A percentile compares a stretch with the other conserved stretches of the same genome.
Evolutionary conservation across 35 echinoderm and acorn worm genomes (phyloP).

Genomic region (Heliocidaris tuberculata): DNA sequence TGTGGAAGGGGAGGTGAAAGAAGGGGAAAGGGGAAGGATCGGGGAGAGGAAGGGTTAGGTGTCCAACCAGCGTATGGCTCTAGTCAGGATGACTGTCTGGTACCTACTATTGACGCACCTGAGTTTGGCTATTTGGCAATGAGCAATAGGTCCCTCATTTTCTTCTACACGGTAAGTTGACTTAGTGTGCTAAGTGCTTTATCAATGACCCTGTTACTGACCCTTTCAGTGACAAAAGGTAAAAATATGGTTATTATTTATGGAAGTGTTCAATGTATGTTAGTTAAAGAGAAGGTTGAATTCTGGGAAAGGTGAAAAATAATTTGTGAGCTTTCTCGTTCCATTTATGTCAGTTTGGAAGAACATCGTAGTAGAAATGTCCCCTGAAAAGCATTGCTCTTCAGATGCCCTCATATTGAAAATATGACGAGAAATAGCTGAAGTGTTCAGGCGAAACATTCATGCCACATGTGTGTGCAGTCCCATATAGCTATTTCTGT

Average conservation of each 20-base stretch:
- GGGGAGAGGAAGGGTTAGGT: slow-evolving; percentile 33
- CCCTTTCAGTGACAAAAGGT: background rate
- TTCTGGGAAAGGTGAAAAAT: too few relatives aligned
- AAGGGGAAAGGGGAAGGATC: background rate
- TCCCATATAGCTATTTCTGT: too few relatives aligned
- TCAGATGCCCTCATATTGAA: too few relatives aligned
- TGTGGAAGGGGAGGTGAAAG: background rate
- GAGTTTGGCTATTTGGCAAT: slow-evolving; percentile 85
- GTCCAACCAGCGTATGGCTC: slow-evolving; percentile 96
- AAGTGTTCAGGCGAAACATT: too few relatives aligned
- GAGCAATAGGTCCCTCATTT: slow-evolving; percentile 90
- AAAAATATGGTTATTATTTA: background rate
- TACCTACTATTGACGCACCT: slow-evolving; percentile 89
- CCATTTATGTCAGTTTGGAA: too few relatives aligned
- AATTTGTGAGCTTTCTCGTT: too few relatives aligned
- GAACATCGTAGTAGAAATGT: too few relatives aligned
- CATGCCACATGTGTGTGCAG: too few relatives aligned
- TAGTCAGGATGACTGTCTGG: slow-evolving; percentile 84
- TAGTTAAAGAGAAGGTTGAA: too few relatives aligned
- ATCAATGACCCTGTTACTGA: background rate
- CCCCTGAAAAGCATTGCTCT: too few relatives aligned
- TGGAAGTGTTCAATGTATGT: too few relatives aligned
- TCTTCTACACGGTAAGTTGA: slow-evolving; percentile 78
- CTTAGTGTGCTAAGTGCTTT: background rate
- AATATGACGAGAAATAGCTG: too few relatives aligned